Evolutionary conservation across 2,888 invertebrate genomes (phyloP), one percentile per base, ranked within the genome.

Genomic region (Pseudococcus longispinus): DNA sequence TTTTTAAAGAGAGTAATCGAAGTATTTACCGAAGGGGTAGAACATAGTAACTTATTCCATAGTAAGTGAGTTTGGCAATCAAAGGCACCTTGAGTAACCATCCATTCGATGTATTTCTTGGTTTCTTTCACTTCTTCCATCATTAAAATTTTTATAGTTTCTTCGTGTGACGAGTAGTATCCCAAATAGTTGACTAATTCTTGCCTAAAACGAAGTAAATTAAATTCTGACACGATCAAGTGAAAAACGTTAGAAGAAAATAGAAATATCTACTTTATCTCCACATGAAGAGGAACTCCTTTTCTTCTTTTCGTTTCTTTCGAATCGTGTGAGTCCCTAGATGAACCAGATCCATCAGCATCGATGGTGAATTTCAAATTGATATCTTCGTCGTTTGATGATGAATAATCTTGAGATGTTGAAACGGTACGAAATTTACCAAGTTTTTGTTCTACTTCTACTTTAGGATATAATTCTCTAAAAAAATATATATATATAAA

Each of bases 31-130:
- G 65, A 29, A 13, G 89, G 86, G 46, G 87, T 46, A 23, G 88
- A 90, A 77, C 91, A 90, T n/a, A 94, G 90, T 87, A 95, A 91
- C 89, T 94, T 92, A 89, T 94, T 93, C 95, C 95, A 95, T 5
- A 95, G 91, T n/a, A 93, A 91, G 90, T 95, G 94, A 55, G 94
- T 93, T 83, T 94, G 91, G 90, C 95, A 95, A 89, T 94, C 93
- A 18, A 93, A 91, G 89, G 93, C 93, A 23, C 95, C 94, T 89
- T 92, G 92, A 15, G 92, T 91, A 4, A 95, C 93, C 92, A 95
- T 93, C 42, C 92, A 91, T 29, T 91, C 91, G 55, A 95, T 93
- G 88, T 93, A 92, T 77, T 91, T 91, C 82, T 92, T 92, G 0
- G 93, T 93, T 3, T 91, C 91, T 29, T 91, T 90, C 0, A 93